Base-by-base conservation (phyloP, 2,888 invertebrate species). In the Cephus sareptanus region DNA sequence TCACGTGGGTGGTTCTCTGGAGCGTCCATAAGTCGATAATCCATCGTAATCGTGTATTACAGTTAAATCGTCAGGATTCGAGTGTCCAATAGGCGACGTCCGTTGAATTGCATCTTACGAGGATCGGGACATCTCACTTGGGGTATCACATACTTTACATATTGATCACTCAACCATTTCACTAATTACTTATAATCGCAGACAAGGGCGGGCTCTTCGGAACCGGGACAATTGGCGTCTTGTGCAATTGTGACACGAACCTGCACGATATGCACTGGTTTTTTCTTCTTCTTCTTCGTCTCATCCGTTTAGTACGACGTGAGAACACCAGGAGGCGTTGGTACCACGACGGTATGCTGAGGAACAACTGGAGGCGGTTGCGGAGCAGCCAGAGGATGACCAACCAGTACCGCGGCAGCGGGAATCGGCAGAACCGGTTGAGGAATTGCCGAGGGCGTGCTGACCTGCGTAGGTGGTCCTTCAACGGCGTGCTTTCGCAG, bases 401-500 rank as follows among this genome's bases (percentile, higher is more conserved):
- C 90, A 6, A 92, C 91, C 33, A 91, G 84, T 37, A 90, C 89
- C 4, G 89, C 85, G 4, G 86, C 86, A 1, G 86, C 87, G 73
- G 89, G 90, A 77, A 90, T 87, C 37, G 90, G 91, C 69, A 90
- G 78, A n/a, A 90, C 90, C 0, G 90, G 85, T 40, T 90, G 91
- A 0, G 91, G 88, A 79, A 91, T 90, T 56, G 89, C 88, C 34
- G 91, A 89, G 0, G 91, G 88, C 1, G 91, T 88, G 80, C 85
- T 89, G 15, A 91, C 91, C 81, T 91, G 91, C 12, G 91, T 91
- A 33, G 91, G 91, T 12, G 91, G 89, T 1, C 91, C 91, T 77
- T 94, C 94, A 9, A 93, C 92, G 35, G 93, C 93, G 87, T 96
- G 96, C 88, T 95, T 96, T 81, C 95, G 93, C 87, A 96, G 92